Conservation (phyloP, 1,140 invertebrate species). For the Hestina assimilis region DNA sequence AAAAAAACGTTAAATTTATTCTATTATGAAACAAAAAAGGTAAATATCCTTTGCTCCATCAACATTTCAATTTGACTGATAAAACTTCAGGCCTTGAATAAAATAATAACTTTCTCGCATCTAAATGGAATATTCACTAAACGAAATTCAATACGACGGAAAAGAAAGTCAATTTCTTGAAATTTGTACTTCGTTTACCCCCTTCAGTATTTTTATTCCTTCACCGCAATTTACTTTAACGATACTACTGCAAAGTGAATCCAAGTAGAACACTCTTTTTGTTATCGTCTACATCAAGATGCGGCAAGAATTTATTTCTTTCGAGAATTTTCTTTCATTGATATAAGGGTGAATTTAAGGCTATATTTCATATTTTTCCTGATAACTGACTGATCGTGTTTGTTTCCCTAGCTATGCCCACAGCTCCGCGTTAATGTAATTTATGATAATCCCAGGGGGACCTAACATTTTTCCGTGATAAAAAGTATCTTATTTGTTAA, state of each 20-base stretch:
- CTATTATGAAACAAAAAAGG: background rate
- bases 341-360: conserved; percentile 9
- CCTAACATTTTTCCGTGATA: conserved; percentile 24
- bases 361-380: background rate
- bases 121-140: conserved; percentile 14
- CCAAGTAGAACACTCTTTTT: conserved; percentile 28
- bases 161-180: conserved; percentile 27
- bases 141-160: too few species aligned
- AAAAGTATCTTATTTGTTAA: conserved; percentile 1
- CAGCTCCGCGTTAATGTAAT: too few species aligned
- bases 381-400: background rate
- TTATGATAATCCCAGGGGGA: conserved; percentile 27
- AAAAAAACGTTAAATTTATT: background rate
- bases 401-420: conserved; percentile 1
- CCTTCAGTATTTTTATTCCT: conserved; percentile 26
- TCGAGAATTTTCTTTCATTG: background rate
- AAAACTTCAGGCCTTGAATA: background rate
- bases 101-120: conserved; percentile 1
- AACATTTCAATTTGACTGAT: background rate
- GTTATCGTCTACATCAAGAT: conserved; percentile 24
- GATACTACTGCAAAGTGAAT: conserved; percentile 34
- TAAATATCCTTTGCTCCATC: too few species aligned
- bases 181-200: conserved; percentile 29
- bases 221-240: conserved; percentile 36
- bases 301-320: conserved; percentile 19